Evolutionary conservation across 2,113 vertebrate genomes (phyloP).

Genomic region (Strix uralensis): DNA sequence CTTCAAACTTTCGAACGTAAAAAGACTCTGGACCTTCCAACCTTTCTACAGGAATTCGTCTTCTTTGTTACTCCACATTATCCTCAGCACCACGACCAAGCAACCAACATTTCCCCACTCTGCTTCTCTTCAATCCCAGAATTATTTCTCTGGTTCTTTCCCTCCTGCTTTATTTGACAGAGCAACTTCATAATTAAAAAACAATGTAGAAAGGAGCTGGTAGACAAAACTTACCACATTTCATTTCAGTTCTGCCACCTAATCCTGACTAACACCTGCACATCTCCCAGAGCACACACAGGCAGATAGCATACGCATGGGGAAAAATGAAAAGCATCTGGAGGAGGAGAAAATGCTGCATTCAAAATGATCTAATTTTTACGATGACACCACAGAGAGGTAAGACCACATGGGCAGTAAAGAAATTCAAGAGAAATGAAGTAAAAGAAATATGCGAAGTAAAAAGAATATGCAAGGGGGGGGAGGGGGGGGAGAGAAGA

Average conservation of each 20-base stretch:
- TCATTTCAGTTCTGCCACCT: background rate
- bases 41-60: background rate
- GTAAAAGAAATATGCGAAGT: background rate
- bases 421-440: background rate
- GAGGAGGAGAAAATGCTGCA: background rate
- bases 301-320: background rate
- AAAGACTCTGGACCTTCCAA: background rate
- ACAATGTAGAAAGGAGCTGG: background rate
- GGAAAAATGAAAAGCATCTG: background rate
- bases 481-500: background rate
- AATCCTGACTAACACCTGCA: conserved; percentile 11
- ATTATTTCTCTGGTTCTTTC: background rate
- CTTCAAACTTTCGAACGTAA: background rate
- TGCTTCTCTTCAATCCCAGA: background rate
- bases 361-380: background rate
- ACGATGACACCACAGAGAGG: background rate
- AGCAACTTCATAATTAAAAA: background rate
- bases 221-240: background rate
- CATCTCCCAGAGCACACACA: background rate
- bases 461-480: background rate
- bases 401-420: background rate
- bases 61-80: background rate
- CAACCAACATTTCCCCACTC: background rate
- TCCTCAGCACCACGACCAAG: background rate
- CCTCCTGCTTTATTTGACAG: background rate